Conservation (phyloP, 2,797 vertebrate species). For the Lagocephalus sceleratus region DNA sequence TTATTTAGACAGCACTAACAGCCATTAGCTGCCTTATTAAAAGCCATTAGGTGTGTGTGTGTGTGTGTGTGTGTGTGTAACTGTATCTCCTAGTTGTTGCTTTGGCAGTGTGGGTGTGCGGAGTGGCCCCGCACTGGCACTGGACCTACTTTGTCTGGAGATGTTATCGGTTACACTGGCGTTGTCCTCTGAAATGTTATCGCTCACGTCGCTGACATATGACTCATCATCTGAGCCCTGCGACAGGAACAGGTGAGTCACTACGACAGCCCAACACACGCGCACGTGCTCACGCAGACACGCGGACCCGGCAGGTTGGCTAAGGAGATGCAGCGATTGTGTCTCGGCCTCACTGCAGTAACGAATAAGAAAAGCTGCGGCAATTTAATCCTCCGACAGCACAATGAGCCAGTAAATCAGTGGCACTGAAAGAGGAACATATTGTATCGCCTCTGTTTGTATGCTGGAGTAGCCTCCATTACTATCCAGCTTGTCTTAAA, state of each 20-base stretch:
- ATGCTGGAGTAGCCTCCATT: conserved; percentile 16
- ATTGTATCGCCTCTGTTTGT: conserved; percentile 7
- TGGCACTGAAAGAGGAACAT: conserved; percentile 18
- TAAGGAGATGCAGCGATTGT: conserved; percentile 60
- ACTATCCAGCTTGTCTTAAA: neutral
- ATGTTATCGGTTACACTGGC: conserved; percentile 96
- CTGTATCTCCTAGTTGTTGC: neutral
- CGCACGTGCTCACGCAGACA: conserved; percentile 16
- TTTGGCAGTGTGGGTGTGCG: neutral
- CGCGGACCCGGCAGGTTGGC: conserved; percentile 56
- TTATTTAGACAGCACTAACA: conserved; percentile 49
- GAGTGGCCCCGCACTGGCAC: neutral
- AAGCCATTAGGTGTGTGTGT: conserved; percentile 22
- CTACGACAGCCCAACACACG: conserved; percentile 19
- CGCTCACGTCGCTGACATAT: conserved; percentile 98
- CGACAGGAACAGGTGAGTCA: conserved; percentile 50
- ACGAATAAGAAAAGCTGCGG: conserved; percentile 59
- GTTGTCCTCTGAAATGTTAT: conserved; percentile 99
- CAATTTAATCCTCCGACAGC: conserved; percentile 50
- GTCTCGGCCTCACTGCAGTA: conserved; percentile 56
- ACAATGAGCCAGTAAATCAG: conserved; percentile 44
- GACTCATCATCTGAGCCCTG: conserved; percentile 99
- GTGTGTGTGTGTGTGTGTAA: conserved; percentile 12
- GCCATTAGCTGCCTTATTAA: conserved; percentile 44
- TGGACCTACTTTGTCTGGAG: conserved; percentile 92